Conservation (phyloP, 30 jellyfish, hydroid and myxozoan species). For the Nemopilema nomurai region DNA sequence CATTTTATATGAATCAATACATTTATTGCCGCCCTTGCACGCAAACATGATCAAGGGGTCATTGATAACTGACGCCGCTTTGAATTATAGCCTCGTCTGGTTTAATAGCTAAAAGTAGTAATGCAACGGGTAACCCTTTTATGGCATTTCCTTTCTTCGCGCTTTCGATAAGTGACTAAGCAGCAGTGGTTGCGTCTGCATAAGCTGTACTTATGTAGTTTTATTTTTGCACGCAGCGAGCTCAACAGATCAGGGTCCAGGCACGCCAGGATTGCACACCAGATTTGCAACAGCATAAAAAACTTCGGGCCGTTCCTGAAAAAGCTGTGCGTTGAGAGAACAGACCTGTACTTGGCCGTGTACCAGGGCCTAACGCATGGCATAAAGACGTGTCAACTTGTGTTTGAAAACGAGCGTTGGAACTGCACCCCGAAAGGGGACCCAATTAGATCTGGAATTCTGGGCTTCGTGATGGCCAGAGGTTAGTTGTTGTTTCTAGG, state of each 20-base stretch:
- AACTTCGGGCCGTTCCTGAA: constrained; percentile 65
- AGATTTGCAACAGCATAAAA: constrained; percentile 62
- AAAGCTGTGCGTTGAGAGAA: constrained; percentile 63
- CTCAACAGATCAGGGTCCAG: constrained; percentile 4
- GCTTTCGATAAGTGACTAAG: too few species aligned
- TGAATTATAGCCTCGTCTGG: too few species aligned
- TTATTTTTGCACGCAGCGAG: not conserved
- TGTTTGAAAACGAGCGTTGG: constrained; percentile 84
- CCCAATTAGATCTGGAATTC: constrained; percentile 43
- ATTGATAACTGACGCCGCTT: too few species aligned
- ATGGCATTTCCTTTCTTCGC: too few species aligned
- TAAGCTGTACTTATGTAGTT: too few species aligned
- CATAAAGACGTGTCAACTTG: constrained; percentile 67
- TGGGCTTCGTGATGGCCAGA: constrained; percentile 93
- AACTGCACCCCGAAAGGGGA: constrained; percentile 83
- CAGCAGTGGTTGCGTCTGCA: too few species aligned
- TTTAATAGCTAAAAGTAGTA: too few species aligned
- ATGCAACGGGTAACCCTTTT: too few species aligned
- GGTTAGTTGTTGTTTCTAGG: too few species aligned
- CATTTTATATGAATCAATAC: too few species aligned
- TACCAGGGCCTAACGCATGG: constrained; percentile 78
- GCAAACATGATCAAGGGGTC: too few species aligned
- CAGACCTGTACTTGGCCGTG: constrained; percentile 65
- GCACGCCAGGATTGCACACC: constrained; percentile 38
- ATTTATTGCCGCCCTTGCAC: too few species aligned